These are phyloP conservation scores for Diadumene lineata DNA, from an alignment of 92 coral and sea anemone species.

Conservation along the genomic window DNA sequence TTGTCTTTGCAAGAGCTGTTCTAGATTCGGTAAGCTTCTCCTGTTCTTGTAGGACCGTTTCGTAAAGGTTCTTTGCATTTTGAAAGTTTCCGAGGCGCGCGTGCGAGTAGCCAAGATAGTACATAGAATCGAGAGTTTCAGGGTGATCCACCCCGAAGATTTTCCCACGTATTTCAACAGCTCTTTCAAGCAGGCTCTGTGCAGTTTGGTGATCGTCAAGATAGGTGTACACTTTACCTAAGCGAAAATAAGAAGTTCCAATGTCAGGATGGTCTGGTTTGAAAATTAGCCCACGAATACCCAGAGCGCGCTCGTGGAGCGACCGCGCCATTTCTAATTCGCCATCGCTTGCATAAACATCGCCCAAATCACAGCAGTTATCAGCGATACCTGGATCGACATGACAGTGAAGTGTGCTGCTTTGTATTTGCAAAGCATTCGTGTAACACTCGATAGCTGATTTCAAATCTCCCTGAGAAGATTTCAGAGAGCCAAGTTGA, in stretches of 20 bases:
- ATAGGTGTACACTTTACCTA: conserved; percentile 30
- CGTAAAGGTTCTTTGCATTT: conserved; percentile 17
- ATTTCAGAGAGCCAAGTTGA: conserved; percentile 24
- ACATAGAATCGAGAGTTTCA: conserved; percentile 18
- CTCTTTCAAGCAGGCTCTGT: conserved; percentile 20
- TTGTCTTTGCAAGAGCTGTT: conserved; percentile 14
- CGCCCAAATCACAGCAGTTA: conserved; percentile 26
- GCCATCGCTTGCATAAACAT: conserved; percentile 15
- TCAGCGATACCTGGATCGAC: conserved; percentile 27
- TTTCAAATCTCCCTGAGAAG: conserved; percentile 18
- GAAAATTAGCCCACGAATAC: conserved; percentile 32
- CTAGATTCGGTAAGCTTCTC: conserved; percentile 3
- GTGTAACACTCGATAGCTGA: conserved; percentile 12
- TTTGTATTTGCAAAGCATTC: conserved; percentile 17
- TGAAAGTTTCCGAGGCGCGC: conserved; percentile 26
- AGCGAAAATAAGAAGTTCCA: conserved; percentile 30
- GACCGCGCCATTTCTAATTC: conserved; percentile 21
- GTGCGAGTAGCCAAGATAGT: conserved; percentile 34
- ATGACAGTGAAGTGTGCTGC: conserved; percentile 9
- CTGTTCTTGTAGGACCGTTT: conserved; percentile 24
- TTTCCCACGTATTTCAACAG: conserved; percentile 25
- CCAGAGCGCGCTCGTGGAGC: conserved; percentile 28
- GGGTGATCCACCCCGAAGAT: conserved; percentile 21
- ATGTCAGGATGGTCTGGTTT: conserved; percentile 19
- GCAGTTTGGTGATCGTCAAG: conserved; percentile 29